Evolutionary conservation across 2,113 vertebrate species (phyloP).

Genomic region (Cynocephalus volans): DNA sequence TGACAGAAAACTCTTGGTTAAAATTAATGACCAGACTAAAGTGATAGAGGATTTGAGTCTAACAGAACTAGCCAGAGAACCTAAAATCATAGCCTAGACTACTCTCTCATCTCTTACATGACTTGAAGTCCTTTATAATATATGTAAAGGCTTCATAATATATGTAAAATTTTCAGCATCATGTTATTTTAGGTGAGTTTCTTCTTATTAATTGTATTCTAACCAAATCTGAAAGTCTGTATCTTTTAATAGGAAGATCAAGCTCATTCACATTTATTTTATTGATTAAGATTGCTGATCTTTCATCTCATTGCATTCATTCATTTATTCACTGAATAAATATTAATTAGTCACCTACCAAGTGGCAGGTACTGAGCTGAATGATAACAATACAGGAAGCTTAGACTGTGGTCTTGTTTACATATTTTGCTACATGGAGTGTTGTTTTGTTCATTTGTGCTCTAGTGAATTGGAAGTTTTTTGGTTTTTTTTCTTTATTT

Average conservation of each 20-base stretch:
- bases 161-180: neutral
- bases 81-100: neutral
- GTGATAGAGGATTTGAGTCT: neutral
- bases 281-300: neutral
- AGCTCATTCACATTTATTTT: conserved; percentile 38
- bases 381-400: neutral
- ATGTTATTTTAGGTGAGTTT: conserved; percentile 32
- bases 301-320: neutral
- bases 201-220: conserved; percentile 3
- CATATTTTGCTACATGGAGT: neutral
- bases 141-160: neutral
- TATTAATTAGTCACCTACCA: neutral
- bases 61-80: neutral
- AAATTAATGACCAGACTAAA: conserved; percentile 35
- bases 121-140: neutral
- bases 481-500: neutral
- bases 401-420: neutral
- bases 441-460: neutral
- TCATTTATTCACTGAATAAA: neutral
- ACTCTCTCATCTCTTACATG: neutral
- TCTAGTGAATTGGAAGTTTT: neutral
- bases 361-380: neutral
- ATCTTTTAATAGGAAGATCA: conserved; percentile 24
- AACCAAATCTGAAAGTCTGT: neutral
- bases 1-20: conserved; percentile 7